Evolutionary conservation across 2,888 invertebrate genomes (phyloP), one percentile per base, ranked within the genome.

Genomic region (Mechanitis mazaeus): DNA sequence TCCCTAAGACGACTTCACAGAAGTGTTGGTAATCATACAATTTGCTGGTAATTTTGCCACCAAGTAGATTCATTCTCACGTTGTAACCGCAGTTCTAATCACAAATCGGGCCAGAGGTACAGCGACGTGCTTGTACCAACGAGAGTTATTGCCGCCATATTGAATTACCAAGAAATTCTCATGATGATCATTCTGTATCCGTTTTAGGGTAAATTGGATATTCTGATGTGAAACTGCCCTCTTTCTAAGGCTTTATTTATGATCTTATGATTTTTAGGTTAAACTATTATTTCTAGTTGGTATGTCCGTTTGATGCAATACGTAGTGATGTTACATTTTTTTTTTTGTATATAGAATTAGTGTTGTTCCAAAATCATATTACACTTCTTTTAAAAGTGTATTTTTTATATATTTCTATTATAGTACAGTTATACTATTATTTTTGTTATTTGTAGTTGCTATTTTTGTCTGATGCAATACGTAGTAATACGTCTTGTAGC

Each of bases 11-110:
- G 57, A 47, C 61, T 56, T 45, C 55, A 31, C 53, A n/a, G 53
- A 55, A 28, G 33, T 46, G n/a, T 54, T 64, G 64, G 62, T 65
- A 64, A 64, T 62, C 53, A 64, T 61, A 77, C 76, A 80, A 80
- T 81, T 83, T 77, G 76, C 75, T 70, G 72, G 73, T 75, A 79
- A 81, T 82, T 75, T 71, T 67, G 68, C 70, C 69, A 68, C 70
- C 67, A 70, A 66, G 70, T 70, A 69, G 68, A 67, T 56, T 58
- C 59, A 69, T 72, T 75, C 74, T 70, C 75, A 75, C 75, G 72
- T 68, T 61, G 60, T 54, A 56, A 58, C 63, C 64, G 59, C 59
- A 56, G 56, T 65, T 64, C 69, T 68, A 69, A 71, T 72, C 68
- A 64, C 66, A 57, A 66, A 64, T 58, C 60, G 64, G 68, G 69